These are phyloP conservation scores for Chaetorhynchus papuensis DNA, from an alignment of 2,113 vertebrate genomes.

Conservation along the genomic window DNA sequence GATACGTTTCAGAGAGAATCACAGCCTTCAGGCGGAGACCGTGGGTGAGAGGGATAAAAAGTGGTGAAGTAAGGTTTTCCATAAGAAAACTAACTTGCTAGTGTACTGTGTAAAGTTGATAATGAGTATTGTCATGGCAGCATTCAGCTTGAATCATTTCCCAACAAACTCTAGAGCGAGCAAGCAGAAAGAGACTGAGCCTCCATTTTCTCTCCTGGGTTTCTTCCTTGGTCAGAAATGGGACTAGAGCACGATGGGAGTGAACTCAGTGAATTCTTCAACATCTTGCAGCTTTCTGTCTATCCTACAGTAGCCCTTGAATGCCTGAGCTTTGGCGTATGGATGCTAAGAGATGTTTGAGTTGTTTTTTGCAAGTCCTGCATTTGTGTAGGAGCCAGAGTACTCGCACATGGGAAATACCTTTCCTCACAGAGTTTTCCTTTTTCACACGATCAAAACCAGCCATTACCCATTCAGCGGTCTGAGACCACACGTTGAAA, in stretches of 20 bases:
- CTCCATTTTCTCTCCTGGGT: not conserved
- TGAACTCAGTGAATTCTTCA: not conserved
- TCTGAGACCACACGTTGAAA: not conserved
- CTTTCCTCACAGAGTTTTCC: not conserved
- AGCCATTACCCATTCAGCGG: rapidly evolving
- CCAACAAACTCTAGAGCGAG: not conserved
- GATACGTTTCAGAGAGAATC: not conserved
- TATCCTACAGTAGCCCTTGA: not conserved
- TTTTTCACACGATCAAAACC: not conserved
- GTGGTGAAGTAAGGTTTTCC: not conserved
- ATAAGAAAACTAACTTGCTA: not conserved
- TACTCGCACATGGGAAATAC: not conserved
- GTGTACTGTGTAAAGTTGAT: not conserved
- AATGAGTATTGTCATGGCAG: not conserved
- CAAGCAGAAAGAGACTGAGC: not conserved
- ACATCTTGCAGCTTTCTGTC: not conserved
- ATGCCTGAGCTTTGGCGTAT: not conserved
- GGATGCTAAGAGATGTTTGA: not conserved
- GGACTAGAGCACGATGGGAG: not conserved
- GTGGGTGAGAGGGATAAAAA: not conserved
- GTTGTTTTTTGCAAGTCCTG: not conserved
- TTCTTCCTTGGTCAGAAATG: not conserved
- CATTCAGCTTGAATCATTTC: not conserved
- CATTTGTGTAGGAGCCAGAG: not conserved
- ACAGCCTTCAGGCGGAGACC: not conserved